phyloP scores from a whole-genome alignment of 2,888 invertebrate genomes.

The Stenolophus ochropezus region DNA sequence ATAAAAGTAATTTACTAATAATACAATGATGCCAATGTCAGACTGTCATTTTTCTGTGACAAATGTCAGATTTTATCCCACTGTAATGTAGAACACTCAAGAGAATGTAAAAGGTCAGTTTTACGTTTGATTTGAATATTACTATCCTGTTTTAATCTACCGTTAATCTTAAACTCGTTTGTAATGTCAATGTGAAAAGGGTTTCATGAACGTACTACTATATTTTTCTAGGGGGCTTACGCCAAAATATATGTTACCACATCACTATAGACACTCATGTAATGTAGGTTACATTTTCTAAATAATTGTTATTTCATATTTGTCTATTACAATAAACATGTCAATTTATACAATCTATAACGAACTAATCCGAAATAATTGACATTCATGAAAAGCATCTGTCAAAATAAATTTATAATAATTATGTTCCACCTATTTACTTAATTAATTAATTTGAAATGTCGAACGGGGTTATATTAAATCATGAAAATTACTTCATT shows the following conservation, averaged over 20 bases:
- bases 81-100: not conserved
- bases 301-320: too few species aligned
- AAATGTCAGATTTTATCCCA: slow-evolving; percentile 8
- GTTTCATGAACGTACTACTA: not conserved
- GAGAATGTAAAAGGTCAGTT: slow-evolving; percentile 18
- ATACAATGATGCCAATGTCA: not conserved
- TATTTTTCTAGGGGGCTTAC: not conserved
- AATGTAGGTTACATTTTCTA: too few species aligned
- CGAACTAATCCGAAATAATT: not conserved
- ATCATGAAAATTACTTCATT: too few species aligned
- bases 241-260: too few species aligned
- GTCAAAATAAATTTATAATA: not conserved
- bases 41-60: not conserved
- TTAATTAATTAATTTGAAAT: not conserved
- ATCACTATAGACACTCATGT: too few species aligned
- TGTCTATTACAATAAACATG: too few species aligned
- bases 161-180: slow-evolving; percentile 48
- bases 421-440: not conserved
- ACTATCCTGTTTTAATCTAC: slow-evolving; percentile 32
- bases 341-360: too few species aligned
- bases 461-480: too few species aligned
- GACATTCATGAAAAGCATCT: not conserved
- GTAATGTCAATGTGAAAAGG: slow-evolving; percentile 33
- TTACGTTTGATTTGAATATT: slow-evolving; percentile 31
- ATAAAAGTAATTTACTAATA: not conserved